Percentiles rank a stretch among this genome's conserved stretches.
Conservation (phyloP, 2,797 vertebrate genomes). For the Cyprinodon diabolis region DNA sequence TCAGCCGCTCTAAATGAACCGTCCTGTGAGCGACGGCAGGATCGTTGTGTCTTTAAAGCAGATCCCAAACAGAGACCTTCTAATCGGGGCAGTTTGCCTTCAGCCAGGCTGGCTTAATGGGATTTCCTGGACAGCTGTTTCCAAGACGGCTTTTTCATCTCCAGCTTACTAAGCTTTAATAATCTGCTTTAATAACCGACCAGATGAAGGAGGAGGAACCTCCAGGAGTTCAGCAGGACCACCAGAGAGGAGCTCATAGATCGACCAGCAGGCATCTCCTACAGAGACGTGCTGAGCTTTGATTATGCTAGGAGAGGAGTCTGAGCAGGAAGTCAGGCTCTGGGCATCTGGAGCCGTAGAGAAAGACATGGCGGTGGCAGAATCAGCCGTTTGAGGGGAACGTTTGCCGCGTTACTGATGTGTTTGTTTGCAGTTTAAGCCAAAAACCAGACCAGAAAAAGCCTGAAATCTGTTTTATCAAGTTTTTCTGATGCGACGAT, state of each 20-base stretch:
- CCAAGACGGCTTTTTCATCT: slow-evolving; percentile 58
- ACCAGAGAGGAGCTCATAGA: slow-evolving; percentile 19
- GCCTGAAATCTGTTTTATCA: no score
- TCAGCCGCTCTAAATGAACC: neutral
- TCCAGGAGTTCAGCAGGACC: slow-evolving; percentile 19
- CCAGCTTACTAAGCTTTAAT: slow-evolving; percentile 66
- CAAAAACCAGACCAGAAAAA: no score
- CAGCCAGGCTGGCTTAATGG: slow-evolving; percentile 28
- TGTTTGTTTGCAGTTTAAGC: no score
- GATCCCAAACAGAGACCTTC: neutral
- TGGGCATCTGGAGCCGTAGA: no score
- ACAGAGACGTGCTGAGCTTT: no score
- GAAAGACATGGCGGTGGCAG: no score
- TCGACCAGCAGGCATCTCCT: neutral
- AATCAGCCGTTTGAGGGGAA: no score
- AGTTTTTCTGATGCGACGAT: no score
- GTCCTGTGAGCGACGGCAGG: neutral
- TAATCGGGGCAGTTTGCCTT: neutral
- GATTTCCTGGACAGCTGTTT: slow-evolving; percentile 70
- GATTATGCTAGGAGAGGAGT: no score
- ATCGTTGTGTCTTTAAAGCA: neutral
- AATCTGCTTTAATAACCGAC: slow-evolving; percentile 67
- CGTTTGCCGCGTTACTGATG: no score
- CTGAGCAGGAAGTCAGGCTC: no score
- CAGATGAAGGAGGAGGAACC: slow-evolving; percentile 48